Conservation (phyloP, 2,888 invertebrate species). For the Noctua janthina region DNA sequence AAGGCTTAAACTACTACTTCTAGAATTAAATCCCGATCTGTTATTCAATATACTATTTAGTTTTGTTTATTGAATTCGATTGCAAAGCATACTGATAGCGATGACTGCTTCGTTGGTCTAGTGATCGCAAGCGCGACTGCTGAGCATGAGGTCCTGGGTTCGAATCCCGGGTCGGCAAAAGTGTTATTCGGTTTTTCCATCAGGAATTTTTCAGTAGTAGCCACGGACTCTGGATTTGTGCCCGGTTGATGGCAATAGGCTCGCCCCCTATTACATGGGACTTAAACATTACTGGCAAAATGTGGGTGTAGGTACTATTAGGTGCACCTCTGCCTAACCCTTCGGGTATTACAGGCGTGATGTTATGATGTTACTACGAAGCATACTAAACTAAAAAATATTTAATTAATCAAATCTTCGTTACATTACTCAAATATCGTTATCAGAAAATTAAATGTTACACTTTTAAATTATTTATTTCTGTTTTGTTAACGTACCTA, state of each 20-base stretch:
- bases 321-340: background rate
- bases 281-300: too few species aligned
- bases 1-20: background rate
- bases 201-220: too few species aligned
- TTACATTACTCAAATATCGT: conserved; percentile 2
- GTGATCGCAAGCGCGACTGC: background rate
- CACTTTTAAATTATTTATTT: conserved; percentile 25
- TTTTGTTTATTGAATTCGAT: background rate
- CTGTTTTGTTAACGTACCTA: conserved; percentile 22
- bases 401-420: background rate
- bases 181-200: too few species aligned
- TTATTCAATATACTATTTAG: background rate
- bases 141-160: too few species aligned
- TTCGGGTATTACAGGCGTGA: too few species aligned
- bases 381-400: background rate
- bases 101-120: background rate
- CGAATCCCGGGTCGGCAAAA: too few species aligned
- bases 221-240: too few species aligned
- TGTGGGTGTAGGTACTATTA: too few species aligned
- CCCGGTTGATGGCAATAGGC: too few species aligned
- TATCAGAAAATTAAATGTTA: conserved; percentile 29
- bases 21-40: background rate
- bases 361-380: background rate
- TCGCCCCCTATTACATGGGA: too few species aligned
- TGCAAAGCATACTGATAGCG: background rate